Evolutionary conservation across 2,113 vertebrate species (phyloP).

Genomic region (Euleptes europaea): DNA sequence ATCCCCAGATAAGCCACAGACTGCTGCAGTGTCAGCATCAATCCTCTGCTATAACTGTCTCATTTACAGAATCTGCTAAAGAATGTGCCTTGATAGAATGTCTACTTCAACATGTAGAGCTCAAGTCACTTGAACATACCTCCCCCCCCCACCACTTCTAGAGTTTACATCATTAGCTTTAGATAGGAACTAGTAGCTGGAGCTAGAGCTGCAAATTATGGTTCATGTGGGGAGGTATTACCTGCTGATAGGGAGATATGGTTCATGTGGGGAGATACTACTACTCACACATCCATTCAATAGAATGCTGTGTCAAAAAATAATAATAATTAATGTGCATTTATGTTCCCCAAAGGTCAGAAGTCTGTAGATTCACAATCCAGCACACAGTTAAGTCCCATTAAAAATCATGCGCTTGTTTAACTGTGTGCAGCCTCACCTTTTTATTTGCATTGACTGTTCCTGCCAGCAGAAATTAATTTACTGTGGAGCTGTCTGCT

Average conservation of each 20-base stretch:
- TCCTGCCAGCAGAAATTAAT: not conserved
- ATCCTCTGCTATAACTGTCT: rapidly evolving
- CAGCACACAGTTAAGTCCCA: not conserved
- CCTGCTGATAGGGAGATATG: not conserved
- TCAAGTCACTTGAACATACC: not conserved
- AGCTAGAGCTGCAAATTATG: rapidly evolving
- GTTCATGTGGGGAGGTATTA: rapidly evolving
- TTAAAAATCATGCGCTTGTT: not conserved
- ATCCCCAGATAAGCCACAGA: not conserved
- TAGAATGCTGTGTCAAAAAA: not conserved
- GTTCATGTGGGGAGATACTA: not conserved
- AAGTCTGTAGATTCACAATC: not conserved
- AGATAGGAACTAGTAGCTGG: not conserved
- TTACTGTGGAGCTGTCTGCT: not conserved
- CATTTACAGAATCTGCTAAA: rapidly evolving
- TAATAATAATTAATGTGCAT: not conserved
- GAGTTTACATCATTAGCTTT: not conserved
- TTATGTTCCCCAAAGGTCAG: not conserved
- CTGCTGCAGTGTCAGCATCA: rapidly evolving
- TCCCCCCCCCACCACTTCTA: not conserved
- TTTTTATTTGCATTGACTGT: not conserved
- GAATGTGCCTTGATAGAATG: rapidly evolving
- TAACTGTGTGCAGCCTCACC: not conserved
- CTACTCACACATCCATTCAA: not conserved
- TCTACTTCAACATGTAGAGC: not conserved